Base-by-base conservation (phyloP, 2,113 vertebrate genomes). In the Atractosteus spatula region DNA sequence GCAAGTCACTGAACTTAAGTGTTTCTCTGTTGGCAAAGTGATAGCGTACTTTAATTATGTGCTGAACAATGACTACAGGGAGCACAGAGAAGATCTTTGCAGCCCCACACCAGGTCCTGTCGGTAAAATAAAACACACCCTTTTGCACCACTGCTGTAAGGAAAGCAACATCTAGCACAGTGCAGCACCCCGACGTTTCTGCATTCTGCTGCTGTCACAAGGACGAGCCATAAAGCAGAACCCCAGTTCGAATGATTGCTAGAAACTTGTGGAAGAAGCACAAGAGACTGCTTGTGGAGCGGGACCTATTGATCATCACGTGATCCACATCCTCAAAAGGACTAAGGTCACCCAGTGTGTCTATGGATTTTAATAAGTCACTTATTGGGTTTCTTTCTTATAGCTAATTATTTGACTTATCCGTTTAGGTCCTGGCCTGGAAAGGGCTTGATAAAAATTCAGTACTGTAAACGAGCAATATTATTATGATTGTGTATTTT, bases 311-410 rank as follows among this genome's bases (percentile, higher is more conserved):
- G 5, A 42, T 72, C 87, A 88, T 89, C 91, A 90, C n/a, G 75
- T 92, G 90, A 86, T 90, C 82, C 87, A 78, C 73, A 90, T 85
- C 84, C 85, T 59, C 79, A 80, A 79, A 77, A 90, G 89, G 80
- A 76, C 83, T 84, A 87, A 91, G 88, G 89, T 92, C 86, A 89
- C 80, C 84, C 81, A 90, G 91, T 92, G 89, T 76, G 74, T 85
- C 89, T 87, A 89, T 88, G 85, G 89, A 90, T 94, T 93, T 95
- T 96, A 95, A 93, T 95, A 93, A 94, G 91, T 95, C 91, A 95
- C 85, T 90, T 92, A 94, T 92, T 94, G 88, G 80, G 78, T 89
- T 92, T 85, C 81, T 73, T 92, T 87, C 87, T 90, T 86, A 85
- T 81, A 82, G 86, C 88, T 94, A 93, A 94, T 95, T 93, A 93